Evolutionary conservation across 2,888 invertebrate genomes (phyloP).

Genomic region (Protodeltote pygarga): DNA sequence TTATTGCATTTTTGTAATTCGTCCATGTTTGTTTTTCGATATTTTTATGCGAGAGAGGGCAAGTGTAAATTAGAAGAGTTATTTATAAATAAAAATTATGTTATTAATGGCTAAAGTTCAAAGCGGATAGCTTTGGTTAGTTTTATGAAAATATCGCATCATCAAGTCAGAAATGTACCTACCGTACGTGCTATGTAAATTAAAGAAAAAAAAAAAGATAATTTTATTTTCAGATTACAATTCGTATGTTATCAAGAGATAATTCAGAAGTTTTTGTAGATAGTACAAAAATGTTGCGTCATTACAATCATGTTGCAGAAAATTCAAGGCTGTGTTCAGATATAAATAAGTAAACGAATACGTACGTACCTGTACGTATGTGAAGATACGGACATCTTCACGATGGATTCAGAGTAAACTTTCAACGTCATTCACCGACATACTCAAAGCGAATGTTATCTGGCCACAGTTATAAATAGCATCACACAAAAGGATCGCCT

Average conservation of each 20-base stretch:
- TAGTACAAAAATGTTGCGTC: too few relatives aligned
- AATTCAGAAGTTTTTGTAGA: too few relatives aligned
- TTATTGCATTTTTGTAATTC: slow-evolving; percentile 37
- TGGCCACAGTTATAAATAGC: background rate
- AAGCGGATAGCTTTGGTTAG: slow-evolving; percentile 2
- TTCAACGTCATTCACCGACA: too few relatives aligned
- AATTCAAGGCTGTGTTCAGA: too few relatives aligned
- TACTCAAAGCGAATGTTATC: too few relatives aligned
- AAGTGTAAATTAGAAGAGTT: slow-evolving; percentile 24
- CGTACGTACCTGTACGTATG: too few relatives aligned
- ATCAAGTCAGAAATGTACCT: background rate
- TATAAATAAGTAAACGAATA: too few relatives aligned
- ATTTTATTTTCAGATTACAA: too few relatives aligned
- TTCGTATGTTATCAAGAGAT: background rate
- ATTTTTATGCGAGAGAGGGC: slow-evolving; percentile 21
- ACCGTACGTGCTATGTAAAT: background rate
- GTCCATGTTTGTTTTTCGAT: slow-evolving; percentile 30
- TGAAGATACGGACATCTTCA: too few relatives aligned
- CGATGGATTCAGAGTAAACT: too few relatives aligned
- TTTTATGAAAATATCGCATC: background rate
- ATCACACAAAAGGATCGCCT: slow-evolving; percentile 10
- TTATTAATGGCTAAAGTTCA: slow-evolving; percentile 12
- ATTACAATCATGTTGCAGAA: too few relatives aligned
- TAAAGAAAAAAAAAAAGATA: too few relatives aligned
- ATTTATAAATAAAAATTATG: slow-evolving; percentile 28